Conservation (phyloP, 2,888 invertebrate species). For the Camptogramma bilineatum region DNA sequence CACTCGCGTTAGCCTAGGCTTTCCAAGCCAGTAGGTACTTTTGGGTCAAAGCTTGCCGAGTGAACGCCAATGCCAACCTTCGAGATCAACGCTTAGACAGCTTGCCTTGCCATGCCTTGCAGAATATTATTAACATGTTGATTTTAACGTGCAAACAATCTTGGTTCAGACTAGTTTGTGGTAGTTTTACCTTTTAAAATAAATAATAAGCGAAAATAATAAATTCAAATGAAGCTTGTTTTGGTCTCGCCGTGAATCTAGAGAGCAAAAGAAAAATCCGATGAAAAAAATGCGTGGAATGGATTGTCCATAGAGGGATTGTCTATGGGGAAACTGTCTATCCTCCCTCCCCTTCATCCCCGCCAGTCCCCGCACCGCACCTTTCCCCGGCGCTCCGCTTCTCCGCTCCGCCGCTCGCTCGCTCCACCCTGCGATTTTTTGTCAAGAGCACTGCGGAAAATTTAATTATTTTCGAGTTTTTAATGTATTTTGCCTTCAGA, state of each 20-base stretch:
- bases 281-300: conserved; percentile 3
- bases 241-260: not conserved
- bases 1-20: too few relatives aligned
- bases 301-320: conserved; percentile 32
- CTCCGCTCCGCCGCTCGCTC: conserved; percentile 56
- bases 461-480: conserved; percentile 67
- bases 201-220: too few relatives aligned
- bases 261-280: not conserved
- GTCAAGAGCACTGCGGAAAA: conserved; percentile 63
- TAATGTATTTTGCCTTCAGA: conserved; percentile 60
- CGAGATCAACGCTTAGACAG: too few relatives aligned
- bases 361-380: not conserved
- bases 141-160: too few relatives aligned
- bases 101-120: too few relatives aligned
- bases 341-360: conserved; percentile 16
- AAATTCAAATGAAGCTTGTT: too few relatives aligned
- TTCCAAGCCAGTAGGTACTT: too few relatives aligned
- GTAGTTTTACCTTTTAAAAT: too few relatives aligned
- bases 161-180: too few relatives aligned
- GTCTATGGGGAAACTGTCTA: conserved; percentile 26
- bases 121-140: too few relatives aligned
- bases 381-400: conserved; percentile 49
- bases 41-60: too few relatives aligned
- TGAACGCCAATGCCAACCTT: too few relatives aligned
- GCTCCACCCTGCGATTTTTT: conserved; percentile 71